Evolutionary conservation across 2,797 vertebrate genomes (phyloP).

Genomic region (Mionectes olivaceus): DNA sequence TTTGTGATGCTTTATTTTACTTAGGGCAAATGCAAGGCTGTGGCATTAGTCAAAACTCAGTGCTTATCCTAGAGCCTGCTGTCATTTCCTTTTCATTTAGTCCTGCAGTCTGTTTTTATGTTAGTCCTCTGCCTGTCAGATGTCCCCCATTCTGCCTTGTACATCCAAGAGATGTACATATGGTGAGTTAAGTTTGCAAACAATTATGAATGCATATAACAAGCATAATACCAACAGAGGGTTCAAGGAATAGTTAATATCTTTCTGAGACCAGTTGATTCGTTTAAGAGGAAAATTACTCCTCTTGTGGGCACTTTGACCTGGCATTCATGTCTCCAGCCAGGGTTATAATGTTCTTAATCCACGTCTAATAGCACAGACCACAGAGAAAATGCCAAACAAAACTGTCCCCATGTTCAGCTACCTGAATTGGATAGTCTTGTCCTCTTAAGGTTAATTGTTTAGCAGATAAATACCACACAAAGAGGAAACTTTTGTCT

Average conservation of each 20-base stretch:
- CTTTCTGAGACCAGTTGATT: not conserved
- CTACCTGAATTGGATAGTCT: not conserved
- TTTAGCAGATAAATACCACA: not conserved
- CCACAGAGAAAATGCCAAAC: not conserved
- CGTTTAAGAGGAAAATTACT: not conserved
- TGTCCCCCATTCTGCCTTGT: not conserved
- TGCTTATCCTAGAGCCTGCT: not conserved
- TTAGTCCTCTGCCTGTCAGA: not conserved
- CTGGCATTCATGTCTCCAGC: not conserved
- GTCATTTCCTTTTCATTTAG: not conserved
- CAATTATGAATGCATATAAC: not conserved
- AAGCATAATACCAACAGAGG: not conserved
- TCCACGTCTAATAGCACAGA: not conserved
- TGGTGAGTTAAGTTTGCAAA: not conserved
- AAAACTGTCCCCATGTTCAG: not conserved
- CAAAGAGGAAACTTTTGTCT: not conserved
- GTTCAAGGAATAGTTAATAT: not conserved
- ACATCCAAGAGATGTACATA: not conserved
- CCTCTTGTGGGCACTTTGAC: not conserved
- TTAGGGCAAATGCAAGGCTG: not conserved
- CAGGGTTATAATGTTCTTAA: not conserved
- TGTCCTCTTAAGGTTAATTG: not conserved
- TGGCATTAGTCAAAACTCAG: not conserved
- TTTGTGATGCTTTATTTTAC: not conserved
- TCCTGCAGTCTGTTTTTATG: not conserved